These are phyloP conservation scores for Euplexia lucipara DNA, from an alignment of 2,888 invertebrate genomes.

Conservation along the genomic window DNA sequence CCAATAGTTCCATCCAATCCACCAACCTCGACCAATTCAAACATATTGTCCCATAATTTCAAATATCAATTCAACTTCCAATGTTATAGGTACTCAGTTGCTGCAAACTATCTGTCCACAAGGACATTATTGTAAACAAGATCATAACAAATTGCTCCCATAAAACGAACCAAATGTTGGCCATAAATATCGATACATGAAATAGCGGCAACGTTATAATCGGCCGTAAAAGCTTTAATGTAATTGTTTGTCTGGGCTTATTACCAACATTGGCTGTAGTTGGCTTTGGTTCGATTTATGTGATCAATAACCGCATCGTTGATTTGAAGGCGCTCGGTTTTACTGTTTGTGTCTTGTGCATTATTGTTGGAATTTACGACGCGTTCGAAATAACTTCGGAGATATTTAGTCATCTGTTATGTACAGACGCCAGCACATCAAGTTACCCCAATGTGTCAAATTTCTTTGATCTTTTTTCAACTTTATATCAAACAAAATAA, in stretches of 20 bases:
- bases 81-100: slow-evolving; percentile 15
- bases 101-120: slow-evolving; percentile 37
- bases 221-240: slow-evolving; percentile 61
- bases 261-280: slow-evolving; percentile 51
- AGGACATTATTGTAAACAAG: slow-evolving; percentile 58
- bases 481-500: too few species aligned
- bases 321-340: slow-evolving; percentile 37
- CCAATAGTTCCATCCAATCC: background rate
- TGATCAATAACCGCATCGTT: slow-evolving; percentile 43
- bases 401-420: slow-evolving; percentile 17
- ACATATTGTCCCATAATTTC: background rate
- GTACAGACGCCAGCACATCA: too few species aligned
- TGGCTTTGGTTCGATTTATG: slow-evolving; percentile 48
- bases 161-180: slow-evolving; percentile 62
- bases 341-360: slow-evolving; percentile 25
- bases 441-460: too few species aligned
- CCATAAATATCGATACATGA: slow-evolving; percentile 61
- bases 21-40: background rate
- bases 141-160: slow-evolving; percentile 63
- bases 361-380: slow-evolving; percentile 43
- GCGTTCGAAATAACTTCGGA: slow-evolving; percentile 8
- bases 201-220: slow-evolving; percentile 59
- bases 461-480: too few species aligned
- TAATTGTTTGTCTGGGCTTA: slow-evolving; percentile 60
- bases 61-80: slow-evolving; percentile 14